Percentiles rank a stretch among this genome's conserved stretches.
Conservation (phyloP, 2,113 vertebrate genomes). For the Hippoglossus stenolepis region DNA sequence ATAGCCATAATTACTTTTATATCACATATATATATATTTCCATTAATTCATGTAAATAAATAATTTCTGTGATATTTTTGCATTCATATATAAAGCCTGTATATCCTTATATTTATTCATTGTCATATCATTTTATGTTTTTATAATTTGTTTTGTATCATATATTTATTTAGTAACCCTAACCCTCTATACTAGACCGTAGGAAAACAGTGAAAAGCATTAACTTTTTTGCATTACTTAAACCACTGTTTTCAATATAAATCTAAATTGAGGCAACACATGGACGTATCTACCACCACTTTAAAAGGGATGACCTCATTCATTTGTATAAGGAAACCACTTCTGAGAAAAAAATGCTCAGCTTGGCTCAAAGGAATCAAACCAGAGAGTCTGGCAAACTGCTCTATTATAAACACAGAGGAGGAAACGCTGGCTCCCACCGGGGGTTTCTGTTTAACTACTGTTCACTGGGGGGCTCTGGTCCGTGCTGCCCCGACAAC, state of each 20-base stretch:
- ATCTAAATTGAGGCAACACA: constrained; percentile 15
- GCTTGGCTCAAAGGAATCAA: constrained; percentile 7
- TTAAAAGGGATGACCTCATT: constrained; percentile 45
- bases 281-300: constrained; percentile 3
- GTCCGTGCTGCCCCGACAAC: constrained; percentile 1
- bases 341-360: constrained; percentile 19
- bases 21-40: no score
- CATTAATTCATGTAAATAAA: no score
- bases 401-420: constrained; percentile 24
- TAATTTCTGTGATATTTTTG: no score
- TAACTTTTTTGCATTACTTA: background rate
- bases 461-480: constrained; percentile 21
- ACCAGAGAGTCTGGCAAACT: constrained; percentile 34
- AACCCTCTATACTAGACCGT: no score
- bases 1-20: no score
- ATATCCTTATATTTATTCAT: no score
- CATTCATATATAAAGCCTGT: no score
- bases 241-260: constrained; percentile 6
- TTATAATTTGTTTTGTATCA: no score
- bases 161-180: no score
- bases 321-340: constrained; percentile 36
- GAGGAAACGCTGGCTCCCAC: constrained; percentile 19
- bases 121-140: no score
- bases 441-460: constrained; percentile 34
- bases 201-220: no score